These are phyloP conservation scores for Ophion obscuratus DNA, from an alignment of 2,888 invertebrate species.

Conservation along the genomic window DNA sequence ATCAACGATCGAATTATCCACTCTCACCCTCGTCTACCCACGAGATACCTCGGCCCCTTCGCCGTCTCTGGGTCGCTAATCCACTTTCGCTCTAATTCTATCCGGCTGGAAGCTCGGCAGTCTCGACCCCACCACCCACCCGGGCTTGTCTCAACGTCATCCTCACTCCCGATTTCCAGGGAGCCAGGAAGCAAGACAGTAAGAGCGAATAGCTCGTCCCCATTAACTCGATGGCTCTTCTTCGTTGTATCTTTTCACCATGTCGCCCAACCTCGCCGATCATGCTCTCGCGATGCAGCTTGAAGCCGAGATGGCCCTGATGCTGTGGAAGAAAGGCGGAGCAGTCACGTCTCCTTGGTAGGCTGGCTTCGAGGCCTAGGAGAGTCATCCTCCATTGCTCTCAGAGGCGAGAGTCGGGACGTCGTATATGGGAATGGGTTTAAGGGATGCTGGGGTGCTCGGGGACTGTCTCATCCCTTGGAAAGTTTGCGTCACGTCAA, in stretches of 20 bases:
- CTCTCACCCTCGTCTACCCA: constrained; percentile 55
- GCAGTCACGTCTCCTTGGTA: constrained; percentile 10
- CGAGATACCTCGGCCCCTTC: constrained; percentile 16
- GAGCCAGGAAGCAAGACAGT: constrained; percentile 29
- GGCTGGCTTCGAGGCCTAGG: not conserved
- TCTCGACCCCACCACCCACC: constrained; percentile 39
- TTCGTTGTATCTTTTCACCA: not conserved
- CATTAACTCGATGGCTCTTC: constrained; percentile 7
- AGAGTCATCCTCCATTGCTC: constrained; percentile 9
- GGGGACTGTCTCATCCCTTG: constrained; percentile 8
- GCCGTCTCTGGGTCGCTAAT: constrained; percentile 67
- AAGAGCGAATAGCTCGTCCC: constrained; percentile 40
- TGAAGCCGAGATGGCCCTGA: not conserved
- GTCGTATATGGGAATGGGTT: constrained; percentile 44
- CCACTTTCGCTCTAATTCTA: constrained; percentile 72
- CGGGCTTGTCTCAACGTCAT: constrained; percentile 60
- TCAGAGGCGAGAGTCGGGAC: constrained; percentile 19
- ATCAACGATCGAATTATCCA: constrained; percentile 68
- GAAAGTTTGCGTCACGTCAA: constrained; percentile 33
- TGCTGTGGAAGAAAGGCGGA: not conserved
- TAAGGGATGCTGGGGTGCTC: constrained; percentile 33
- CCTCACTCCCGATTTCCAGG: constrained; percentile 24
- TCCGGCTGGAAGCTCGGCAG: constrained; percentile 64
- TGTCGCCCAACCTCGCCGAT: not conserved
- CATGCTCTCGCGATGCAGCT: not conserved